These are phyloP conservation scores for Speoplatyrhinus poulsoni DNA, from an alignment of 2,113 vertebrate species.

Conservation along the genomic window DNA sequence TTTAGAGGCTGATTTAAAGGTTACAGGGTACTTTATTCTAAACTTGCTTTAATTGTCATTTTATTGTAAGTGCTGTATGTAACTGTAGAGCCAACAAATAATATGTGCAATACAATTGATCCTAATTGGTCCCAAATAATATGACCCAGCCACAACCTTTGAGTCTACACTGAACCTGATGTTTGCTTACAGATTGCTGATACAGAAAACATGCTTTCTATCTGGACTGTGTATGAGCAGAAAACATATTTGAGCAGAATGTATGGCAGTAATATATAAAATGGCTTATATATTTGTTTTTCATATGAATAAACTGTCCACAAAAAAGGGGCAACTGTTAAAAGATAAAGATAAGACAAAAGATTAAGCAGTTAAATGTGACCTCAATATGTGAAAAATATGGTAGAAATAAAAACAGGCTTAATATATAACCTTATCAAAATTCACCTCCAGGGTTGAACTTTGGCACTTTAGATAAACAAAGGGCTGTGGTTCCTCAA, in stretches of 20 bases:
- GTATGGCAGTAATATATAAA: slow-evolving; percentile 28
- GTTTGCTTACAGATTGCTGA: slow-evolving; percentile 13
- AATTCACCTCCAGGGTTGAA: slow-evolving; percentile 64
- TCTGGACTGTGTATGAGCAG: slow-evolving; percentile 22
- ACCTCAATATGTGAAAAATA: slow-evolving; percentile 23
- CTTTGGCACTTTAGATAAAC: slow-evolving; percentile 67
- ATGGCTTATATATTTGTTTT: slow-evolving; percentile 26
- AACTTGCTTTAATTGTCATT: background rate
- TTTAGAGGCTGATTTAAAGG: background rate
- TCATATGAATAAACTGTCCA: slow-evolving; percentile 37
- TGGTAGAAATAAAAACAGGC: slow-evolving; percentile 17
- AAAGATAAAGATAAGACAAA: slow-evolving; percentile 28
- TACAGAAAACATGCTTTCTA: slow-evolving; percentile 3
- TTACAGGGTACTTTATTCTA: slow-evolving; percentile 22
- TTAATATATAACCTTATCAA: slow-evolving; percentile 45
- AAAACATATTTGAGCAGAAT: background rate
- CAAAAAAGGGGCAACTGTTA: slow-evolving; percentile 22
- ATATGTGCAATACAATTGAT: background rate
- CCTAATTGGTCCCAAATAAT: background rate
- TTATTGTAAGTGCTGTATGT: background rate
- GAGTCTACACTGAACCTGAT: background rate
- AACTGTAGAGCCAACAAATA: slow-evolving; percentile 9
- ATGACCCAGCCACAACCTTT: background rate
- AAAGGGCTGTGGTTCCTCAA: background rate
- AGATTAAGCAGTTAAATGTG: slow-evolving; percentile 7